Percentiles rank a stretch among this genome's conserved stretches.
phyloP scores from a whole-genome alignment of 2,888 invertebrate species.

The Platycheirus albimanus region DNA sequence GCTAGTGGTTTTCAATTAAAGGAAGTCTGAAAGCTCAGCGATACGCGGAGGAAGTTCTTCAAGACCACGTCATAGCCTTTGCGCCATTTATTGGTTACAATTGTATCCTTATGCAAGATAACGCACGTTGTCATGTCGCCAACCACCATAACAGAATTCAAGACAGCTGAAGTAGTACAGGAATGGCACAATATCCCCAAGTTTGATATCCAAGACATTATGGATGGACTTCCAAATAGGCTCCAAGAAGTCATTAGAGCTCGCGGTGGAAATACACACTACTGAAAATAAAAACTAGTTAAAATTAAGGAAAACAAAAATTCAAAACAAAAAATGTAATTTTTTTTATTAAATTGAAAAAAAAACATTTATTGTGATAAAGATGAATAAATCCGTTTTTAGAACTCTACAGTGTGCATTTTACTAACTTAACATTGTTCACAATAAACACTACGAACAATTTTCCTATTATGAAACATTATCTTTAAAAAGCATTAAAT shows the following conservation, averaged over 20 bases:
- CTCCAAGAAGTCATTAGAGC: neutral
- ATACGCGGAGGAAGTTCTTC: too few species aligned
- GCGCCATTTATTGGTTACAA: too few species aligned
- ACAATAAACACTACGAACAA: too few species aligned
- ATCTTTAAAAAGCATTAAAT: too few species aligned
- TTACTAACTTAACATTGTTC: too few species aligned
- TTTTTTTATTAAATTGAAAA: neutral
- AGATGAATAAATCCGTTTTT: neutral
- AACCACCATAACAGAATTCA: neutral
- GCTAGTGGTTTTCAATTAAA: too few species aligned
- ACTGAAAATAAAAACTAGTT: neutral
- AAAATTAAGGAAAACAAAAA: neutral
- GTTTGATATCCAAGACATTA: neutral
- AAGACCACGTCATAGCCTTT: too few species aligned
- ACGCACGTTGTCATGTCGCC: too few species aligned
- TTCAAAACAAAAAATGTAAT: neutral
- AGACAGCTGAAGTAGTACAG: neutral
- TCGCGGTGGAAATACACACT: neutral
- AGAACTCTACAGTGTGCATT: too few species aligned
- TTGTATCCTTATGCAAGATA: too few species aligned
- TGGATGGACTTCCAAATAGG: neutral
- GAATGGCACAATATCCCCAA: neutral
- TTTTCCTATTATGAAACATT: too few species aligned
- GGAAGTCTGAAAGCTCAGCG: too few species aligned
- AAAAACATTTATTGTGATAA: neutral